Evolutionary conservation across 2,797 vertebrate species (phyloP).

Genomic region (Tragopan temminckii): DNA sequence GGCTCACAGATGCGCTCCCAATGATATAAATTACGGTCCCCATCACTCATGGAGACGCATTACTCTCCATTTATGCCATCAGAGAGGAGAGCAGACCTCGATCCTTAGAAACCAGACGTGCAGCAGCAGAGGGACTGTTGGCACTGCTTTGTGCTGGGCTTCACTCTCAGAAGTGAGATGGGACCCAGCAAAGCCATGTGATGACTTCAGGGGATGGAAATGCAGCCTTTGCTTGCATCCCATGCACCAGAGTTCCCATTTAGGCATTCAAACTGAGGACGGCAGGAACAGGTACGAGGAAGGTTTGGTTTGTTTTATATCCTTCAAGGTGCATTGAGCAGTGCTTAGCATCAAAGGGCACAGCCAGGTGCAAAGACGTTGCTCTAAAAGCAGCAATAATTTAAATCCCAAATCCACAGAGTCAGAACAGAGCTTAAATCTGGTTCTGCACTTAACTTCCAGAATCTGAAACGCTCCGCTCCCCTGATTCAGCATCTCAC

Average conservation of each 20-base stretch:
- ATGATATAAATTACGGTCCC: constrained; percentile 42
- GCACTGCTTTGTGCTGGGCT: background rate
- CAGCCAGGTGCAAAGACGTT: background rate
- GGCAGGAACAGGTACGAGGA: background rate
- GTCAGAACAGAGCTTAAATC: background rate
- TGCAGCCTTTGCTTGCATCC: background rate
- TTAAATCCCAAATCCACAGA: background rate
- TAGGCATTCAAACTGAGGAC: background rate
- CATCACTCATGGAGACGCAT: constrained; percentile 33
- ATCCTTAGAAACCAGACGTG: constrained; percentile 24
- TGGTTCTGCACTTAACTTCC: background rate
- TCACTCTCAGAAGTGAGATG: background rate
- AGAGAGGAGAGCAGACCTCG: constrained; percentile 27
- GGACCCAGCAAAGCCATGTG: background rate
- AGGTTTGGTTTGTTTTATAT: background rate
- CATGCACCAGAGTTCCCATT: background rate
- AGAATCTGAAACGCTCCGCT: background rate
- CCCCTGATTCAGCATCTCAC: constrained; percentile 21
- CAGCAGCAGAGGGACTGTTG: background rate
- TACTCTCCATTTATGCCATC: constrained; percentile 9
- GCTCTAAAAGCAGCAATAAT: background rate
- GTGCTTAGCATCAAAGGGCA: background rate
- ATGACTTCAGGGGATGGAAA: background rate
- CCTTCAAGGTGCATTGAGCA: background rate
- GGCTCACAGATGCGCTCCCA: constrained; percentile 13